A percentile compares a stretch with the other conserved stretches of the same genome.
phyloP scores from a whole-genome alignment of 2,113 vertebrate genomes.

The Caranx ignobilis region DNA sequence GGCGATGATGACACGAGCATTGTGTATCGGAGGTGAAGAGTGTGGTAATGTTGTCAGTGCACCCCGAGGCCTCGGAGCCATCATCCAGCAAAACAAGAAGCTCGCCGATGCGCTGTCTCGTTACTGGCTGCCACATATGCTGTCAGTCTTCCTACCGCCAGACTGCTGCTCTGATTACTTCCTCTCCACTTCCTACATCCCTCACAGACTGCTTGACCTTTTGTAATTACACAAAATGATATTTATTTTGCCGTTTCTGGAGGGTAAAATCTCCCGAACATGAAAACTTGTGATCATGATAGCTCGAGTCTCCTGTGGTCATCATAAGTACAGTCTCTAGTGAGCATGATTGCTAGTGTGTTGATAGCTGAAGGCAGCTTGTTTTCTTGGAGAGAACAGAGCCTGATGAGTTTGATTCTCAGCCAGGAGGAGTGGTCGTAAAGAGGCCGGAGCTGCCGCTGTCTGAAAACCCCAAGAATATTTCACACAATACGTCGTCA shows the following conservation, averaged over 20 bases:
- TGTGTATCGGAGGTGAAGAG: constrained; percentile 74
- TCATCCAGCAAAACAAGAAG: constrained; percentile 64
- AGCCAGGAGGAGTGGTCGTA: constrained; percentile 42
- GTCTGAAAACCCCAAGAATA: constrained; percentile 26
- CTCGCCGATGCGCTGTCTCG: constrained; percentile 67
- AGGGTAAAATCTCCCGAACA: constrained; percentile 66
- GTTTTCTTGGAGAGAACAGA: constrained; percentile 47
- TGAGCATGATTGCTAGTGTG: constrained; percentile 35
- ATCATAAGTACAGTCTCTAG: constrained; percentile 22
- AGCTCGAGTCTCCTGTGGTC: constrained; percentile 62
- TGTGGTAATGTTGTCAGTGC: constrained; percentile 79
- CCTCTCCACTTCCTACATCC: constrained; percentile 79
- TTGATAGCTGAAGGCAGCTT: constrained; percentile 65
- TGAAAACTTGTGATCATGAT: constrained; percentile 60
- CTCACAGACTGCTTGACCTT: constrained; percentile 75
- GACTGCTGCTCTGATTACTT: constrained; percentile 78
- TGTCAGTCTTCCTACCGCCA: constrained; percentile 81
- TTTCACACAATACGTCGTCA: constrained; percentile 17
- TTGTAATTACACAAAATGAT: constrained; percentile 66
- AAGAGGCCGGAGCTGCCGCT: constrained; percentile 30
- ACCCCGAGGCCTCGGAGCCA: constrained; percentile 75
- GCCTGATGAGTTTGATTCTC: constrained; percentile 52
- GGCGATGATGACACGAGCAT: constrained; percentile 69
- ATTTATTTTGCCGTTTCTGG: constrained; percentile 67
- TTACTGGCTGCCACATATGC: constrained; percentile 80